Percentiles rank a stretch among this genome's conserved stretches.
phyloP scores from a whole-genome alignment of 2,113 vertebrate genomes.

The Neomonachus schauinslandi region DNA sequence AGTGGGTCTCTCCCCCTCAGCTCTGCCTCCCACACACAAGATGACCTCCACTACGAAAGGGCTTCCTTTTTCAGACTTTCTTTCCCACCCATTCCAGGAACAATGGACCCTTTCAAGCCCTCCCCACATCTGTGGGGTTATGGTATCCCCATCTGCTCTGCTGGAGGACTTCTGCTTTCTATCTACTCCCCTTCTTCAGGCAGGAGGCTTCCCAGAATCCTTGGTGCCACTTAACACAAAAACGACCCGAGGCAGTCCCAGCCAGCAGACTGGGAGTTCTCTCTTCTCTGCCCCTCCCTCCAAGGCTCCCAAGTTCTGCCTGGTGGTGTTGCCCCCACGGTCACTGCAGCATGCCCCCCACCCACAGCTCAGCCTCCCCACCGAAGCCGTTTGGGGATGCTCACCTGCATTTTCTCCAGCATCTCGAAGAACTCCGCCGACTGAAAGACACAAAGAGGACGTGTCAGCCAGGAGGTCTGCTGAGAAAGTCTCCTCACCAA shows the following conservation, averaged over 20 bases:
- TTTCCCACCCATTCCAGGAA: neutral
- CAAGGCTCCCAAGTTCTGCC: neutral
- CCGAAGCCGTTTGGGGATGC: neutral
- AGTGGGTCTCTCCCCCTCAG: neutral
- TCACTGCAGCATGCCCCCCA: fast-evolving
- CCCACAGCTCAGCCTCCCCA: fast-evolving
- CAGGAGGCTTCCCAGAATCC: neutral
- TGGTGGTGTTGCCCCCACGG: neutral
- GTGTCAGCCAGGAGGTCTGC: neutral
- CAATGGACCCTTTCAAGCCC: neutral
- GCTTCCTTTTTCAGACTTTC: neutral
- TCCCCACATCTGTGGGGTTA: neutral
- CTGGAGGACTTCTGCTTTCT: neutral
- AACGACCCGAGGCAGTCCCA: neutral
- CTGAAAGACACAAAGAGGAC: conserved; percentile 86
- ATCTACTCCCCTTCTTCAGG: neutral
- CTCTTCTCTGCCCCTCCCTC: neutral
- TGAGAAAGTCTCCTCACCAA: neutral
- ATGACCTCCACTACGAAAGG: neutral
- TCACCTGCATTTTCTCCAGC: conserved; percentile 97
- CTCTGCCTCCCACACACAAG: neutral
- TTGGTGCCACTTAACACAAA: neutral
- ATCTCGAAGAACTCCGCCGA: conserved; percentile 95
- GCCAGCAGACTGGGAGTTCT: neutral
- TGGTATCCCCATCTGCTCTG: neutral